These are phyloP conservation scores for Trisateles emortualis DNA, from an alignment of 2,888 invertebrate genomes.

Conservation along the genomic window DNA sequence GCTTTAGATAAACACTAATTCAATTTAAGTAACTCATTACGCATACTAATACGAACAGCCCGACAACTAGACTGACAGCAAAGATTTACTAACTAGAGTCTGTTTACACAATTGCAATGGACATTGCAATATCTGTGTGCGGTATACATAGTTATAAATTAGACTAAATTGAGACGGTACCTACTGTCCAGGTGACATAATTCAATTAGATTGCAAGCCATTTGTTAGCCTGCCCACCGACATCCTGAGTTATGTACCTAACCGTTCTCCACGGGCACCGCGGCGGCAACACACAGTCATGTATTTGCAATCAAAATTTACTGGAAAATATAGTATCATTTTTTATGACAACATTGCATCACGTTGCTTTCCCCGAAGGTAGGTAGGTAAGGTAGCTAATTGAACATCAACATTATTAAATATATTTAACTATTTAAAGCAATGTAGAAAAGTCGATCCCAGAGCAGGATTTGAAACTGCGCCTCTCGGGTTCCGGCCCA, in stretches of 20 bases:
- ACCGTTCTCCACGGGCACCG: constrained; percentile 32
- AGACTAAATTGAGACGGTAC: constrained; percentile 69
- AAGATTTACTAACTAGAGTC: constrained; percentile 28
- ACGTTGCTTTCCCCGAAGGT: no score
- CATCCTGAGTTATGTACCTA: constrained; percentile 62
- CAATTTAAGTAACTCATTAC: not conserved
- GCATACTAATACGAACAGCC: not conserved
- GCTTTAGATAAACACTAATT: no score
- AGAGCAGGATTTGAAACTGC: no score
- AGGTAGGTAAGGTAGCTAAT: no score
- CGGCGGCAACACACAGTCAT: constrained; percentile 33
- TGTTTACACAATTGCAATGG: constrained; percentile 37
- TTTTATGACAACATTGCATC: no score
- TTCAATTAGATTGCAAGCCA: constrained; percentile 75
- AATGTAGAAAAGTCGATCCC: no score
- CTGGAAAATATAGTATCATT: constrained; percentile 2
- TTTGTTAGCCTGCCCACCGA: constrained; percentile 62
- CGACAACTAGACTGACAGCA: constrained; percentile 16
- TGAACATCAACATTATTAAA: no score
- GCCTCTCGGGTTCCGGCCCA: no score
- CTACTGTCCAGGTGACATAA: constrained; percentile 73
- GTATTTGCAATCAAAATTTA: constrained; percentile 27
- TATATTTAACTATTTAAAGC: no score
- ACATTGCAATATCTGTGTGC: constrained; percentile 46
- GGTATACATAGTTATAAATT: constrained; percentile 71